phyloP scores from a whole-genome alignment of 1,140 invertebrate genomes.

The Mercenaria mercenaria region DNA sequence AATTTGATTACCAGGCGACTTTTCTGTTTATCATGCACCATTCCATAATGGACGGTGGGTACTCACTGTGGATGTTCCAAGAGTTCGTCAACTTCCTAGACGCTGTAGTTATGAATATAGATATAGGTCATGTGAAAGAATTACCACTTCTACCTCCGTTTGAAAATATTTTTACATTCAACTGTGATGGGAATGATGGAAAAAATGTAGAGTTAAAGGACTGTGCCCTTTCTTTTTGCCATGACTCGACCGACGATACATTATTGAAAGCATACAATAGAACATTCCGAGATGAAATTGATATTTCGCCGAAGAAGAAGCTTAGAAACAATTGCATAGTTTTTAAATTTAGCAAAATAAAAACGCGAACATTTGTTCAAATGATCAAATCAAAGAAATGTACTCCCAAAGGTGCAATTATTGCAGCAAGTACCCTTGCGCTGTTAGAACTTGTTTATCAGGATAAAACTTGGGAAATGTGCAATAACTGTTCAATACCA shows the following conservation, averaged over 20 bases:
- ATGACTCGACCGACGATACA: neutral
- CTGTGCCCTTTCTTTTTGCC: neutral
- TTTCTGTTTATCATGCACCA: slow-evolving; percentile 57
- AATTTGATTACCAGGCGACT: neutral
- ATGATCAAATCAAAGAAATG: neutral
- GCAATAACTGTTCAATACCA: neutral
- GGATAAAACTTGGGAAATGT: neutral
- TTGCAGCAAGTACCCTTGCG: slow-evolving; percentile 23
- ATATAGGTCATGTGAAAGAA: neutral
- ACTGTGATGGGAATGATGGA: too few relatives aligned
- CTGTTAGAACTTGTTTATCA: slow-evolving; percentile 50
- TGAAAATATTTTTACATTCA: slow-evolving; percentile 29
- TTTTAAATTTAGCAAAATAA: neutral
- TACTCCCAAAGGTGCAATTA: slow-evolving; percentile 18
- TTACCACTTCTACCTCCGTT: slow-evolving; percentile 45
- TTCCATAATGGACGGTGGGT: slow-evolving; percentile 58
- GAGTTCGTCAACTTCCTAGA: slow-evolving; percentile 44
- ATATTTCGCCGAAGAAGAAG: neutral
- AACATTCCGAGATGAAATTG: slow-evolving; percentile 24
- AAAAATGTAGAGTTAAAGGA: neutral
- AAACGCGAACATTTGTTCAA: slow-evolving; percentile 1
- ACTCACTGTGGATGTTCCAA: slow-evolving; percentile 59
- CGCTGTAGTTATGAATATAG: neutral
- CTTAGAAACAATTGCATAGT: slow-evolving; percentile 30
- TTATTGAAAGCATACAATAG: slow-evolving; percentile 30